Evolutionary conservation across 2,113 vertebrate species (phyloP).

Genomic region (Cervus canadensis): DNA sequence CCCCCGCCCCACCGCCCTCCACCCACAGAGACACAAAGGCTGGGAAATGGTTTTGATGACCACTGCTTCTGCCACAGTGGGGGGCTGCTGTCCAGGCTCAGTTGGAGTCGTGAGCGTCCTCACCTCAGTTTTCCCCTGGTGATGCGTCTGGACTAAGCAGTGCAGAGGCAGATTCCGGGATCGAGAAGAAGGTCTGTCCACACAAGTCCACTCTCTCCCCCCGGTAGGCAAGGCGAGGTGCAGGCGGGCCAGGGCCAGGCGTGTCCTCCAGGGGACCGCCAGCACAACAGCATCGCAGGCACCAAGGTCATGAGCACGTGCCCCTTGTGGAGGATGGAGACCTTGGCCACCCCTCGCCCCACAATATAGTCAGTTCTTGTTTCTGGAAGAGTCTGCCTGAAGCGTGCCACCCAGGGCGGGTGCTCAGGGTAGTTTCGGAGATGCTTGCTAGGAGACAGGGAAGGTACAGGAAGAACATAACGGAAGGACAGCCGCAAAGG

Average conservation of each 20-base stretch:
- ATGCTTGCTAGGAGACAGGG: slow-evolving; percentile 63
- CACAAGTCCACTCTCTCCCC: neutral
- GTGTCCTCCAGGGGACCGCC: too few relatives aligned
- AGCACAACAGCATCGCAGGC: fast-evolving
- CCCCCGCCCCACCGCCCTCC: too few relatives aligned
- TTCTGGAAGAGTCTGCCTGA: neutral
- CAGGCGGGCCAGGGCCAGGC: fast-evolving
- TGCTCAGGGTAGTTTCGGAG: slow-evolving; percentile 51
- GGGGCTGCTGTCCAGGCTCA: neutral
- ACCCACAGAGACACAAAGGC: neutral
- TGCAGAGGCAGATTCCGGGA: neutral
- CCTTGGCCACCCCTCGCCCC: neutral
- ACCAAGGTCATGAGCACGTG: fast-evolving
- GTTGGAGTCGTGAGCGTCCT: neutral
- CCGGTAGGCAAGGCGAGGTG: fast-evolving
- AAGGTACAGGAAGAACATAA: slow-evolving; percentile 66
- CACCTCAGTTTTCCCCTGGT: neutral
- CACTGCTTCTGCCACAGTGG: neutral
- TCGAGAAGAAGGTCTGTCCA: fast-evolving
- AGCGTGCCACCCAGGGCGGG: too few relatives aligned
- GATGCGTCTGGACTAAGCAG: neutral
- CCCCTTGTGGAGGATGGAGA: neutral
- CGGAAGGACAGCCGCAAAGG: neutral
- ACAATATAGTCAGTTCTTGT: neutral
- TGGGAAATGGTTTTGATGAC: neutral